Evolutionary conservation across 64 coral and sea anemone genomes (phyloP).

Genomic region (Exaiptasia diaphana): DNA sequence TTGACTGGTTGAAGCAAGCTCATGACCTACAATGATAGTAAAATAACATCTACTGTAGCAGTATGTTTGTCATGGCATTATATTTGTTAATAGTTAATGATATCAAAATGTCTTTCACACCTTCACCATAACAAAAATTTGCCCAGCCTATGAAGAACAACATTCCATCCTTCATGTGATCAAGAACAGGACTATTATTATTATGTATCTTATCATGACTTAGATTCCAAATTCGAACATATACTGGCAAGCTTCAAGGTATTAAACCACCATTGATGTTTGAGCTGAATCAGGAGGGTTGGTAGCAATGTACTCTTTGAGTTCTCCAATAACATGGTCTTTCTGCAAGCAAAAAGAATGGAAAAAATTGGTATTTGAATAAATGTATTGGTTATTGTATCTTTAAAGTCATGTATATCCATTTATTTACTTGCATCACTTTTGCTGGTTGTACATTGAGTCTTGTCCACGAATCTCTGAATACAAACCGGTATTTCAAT

Average conservation of each 20-base stretch:
- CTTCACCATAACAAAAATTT: constrained; percentile 15
- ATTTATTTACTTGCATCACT: constrained; percentile 49
- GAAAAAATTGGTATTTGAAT: background rate
- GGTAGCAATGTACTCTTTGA: constrained; percentile 20
- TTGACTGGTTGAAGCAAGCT: too few relatives aligned
- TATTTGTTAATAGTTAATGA: background rate
- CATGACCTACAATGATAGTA: too few relatives aligned
- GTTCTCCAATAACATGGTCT: constrained; percentile 50
- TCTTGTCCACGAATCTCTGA: constrained; percentile 44
- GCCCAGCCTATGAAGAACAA: constrained; percentile 36
- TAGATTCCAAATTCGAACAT: constrained; percentile 41
- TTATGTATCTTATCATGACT: constrained; percentile 23
- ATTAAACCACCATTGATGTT: background rate
- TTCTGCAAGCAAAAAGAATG: constrained; percentile 2
- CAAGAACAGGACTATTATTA: constrained; percentile 3
- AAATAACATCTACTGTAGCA: too few relatives aligned
- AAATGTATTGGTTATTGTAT: background rate
- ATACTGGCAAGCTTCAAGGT: constrained; percentile 41
- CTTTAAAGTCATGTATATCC: background rate
- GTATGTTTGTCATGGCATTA: too few relatives aligned
- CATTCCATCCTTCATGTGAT: constrained; percentile 38
- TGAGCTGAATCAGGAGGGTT: constrained; percentile 5
- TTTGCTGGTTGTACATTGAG: constrained; percentile 60
- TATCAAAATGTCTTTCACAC: background rate
- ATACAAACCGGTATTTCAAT: constrained; percentile 23